Evolutionary conservation across 1,140 invertebrate genomes (phyloP).

Genomic region (Pseudomyrmex sp.): DNA sequence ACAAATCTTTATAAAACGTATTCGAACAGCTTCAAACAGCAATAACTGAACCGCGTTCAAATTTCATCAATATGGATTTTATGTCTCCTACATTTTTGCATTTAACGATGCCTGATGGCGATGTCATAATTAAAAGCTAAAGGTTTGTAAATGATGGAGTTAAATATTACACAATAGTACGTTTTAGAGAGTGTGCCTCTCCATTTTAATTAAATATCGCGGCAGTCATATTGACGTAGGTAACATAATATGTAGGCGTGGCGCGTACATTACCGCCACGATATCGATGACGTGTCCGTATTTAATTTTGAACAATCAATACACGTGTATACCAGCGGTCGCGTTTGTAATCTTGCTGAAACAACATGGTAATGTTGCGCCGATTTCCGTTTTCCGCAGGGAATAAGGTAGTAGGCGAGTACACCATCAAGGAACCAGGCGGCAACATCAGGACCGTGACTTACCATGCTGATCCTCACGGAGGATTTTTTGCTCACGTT

Average conservation of each 20-base stretch:
- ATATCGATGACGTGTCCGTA: conserved; percentile 27
- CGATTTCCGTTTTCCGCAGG: conserved; percentile 62
- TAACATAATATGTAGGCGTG: conserved; percentile 27
- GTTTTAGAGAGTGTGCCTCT: neutral
- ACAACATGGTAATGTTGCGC: neutral
- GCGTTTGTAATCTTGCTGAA: neutral
- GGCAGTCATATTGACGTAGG: conserved; percentile 11
- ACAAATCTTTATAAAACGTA: conserved; percentile 8
- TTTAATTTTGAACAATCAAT: conserved; percentile 47
- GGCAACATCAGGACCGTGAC: conserved; percentile 91
- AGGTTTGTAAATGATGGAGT: conserved; percentile 23
- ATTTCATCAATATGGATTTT: neutral
- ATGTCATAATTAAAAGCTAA: conserved; percentile 18
- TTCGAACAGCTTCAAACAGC: conserved; percentile 14
- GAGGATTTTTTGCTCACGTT: conserved; percentile 91
- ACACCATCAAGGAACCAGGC: conserved; percentile 92
- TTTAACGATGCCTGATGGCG: neutral
- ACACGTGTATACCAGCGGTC: neutral
- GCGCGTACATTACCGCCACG: neutral
- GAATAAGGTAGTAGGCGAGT: conserved; percentile 87
- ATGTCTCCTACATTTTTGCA: neutral
- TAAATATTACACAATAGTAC: conserved; percentile 7
- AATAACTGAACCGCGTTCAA: conserved; percentile 25
- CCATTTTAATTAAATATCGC: conserved; percentile 48
- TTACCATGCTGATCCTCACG: conserved; percentile 92